Evolutionary conservation across 2,113 vertebrate species (phyloP).

Genomic region (Alethe diademata): DNA sequence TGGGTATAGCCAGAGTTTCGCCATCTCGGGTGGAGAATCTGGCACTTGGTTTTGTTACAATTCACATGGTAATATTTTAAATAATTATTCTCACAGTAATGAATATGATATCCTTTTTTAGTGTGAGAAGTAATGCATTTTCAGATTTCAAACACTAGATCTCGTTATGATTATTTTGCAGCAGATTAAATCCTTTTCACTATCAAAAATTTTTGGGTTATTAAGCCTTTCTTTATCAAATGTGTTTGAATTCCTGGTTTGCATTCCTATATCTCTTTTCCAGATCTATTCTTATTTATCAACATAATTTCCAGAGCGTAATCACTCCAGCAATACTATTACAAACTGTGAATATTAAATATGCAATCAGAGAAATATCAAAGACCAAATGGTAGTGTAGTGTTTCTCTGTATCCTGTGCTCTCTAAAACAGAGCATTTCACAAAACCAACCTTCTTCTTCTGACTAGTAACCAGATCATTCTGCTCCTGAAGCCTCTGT

Average conservation of each 20-base stretch:
- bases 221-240: neutral
- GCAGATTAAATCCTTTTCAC: neutral
- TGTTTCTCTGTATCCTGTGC: neutral
- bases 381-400: neutral
- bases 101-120: neutral
- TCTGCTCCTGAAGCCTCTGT: constrained; percentile 82
- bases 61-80: neutral
- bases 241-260: neutral
- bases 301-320: neutral
- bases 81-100: neutral
- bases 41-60: neutral
- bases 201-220: neutral
- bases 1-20: neutral
- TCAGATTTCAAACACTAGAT: neutral
- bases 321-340: neutral
- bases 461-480: constrained; percentile 77
- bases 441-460: constrained; percentile 79
- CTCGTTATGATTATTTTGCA: neutral
- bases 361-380: neutral
- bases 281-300: neutral
- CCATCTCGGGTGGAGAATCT: neutral
- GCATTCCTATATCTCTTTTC: neutral
- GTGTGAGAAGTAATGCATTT: neutral
- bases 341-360: neutral
- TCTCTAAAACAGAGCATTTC: neutral